These are phyloP conservation scores for Furcifer pardalis DNA, from an alignment of 2,797 vertebrate species.

Conservation along the genomic window DNA sequence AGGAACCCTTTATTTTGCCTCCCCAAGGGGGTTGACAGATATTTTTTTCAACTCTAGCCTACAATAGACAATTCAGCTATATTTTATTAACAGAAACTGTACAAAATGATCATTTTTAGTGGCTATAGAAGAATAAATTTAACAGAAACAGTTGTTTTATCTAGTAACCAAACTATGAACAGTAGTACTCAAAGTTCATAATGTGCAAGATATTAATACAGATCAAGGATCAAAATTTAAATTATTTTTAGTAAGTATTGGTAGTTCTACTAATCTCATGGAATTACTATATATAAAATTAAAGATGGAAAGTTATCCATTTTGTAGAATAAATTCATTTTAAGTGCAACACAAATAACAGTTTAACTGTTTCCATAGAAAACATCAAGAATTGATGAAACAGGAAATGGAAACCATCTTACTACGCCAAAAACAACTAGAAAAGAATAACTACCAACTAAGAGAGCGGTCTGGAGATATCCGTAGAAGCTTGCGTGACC, in stretches of 20 bases:
- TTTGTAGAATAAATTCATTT: not conserved
- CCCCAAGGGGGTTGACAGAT: too few relatives aligned
- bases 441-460: conserved; percentile 90
- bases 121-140: too few relatives aligned
- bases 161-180: too few relatives aligned
- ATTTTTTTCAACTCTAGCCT: too few relatives aligned
- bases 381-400: conserved; percentile 90
- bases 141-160: too few relatives aligned
- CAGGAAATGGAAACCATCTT: conserved; percentile 95
- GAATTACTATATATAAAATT: not conserved
- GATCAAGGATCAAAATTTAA: not conserved
- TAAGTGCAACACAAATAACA: not conserved
- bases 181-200: not conserved
- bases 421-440: conserved; percentile 91
- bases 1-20: too few relatives aligned
- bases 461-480: conserved; percentile 90
- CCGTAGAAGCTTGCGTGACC: conserved; percentile 85
- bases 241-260: not conserved
- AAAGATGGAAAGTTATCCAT: not conserved
- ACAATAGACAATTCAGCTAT: too few relatives aligned
- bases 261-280: not conserved
- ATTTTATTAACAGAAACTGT: too few relatives aligned
- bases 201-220: not conserved
- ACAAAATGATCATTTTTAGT: too few relatives aligned
- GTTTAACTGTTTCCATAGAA: conserved; percentile 76